Conservation (phyloP, 1,140 invertebrate genomes). For the Pseudobourletiella spinata region DNA sequence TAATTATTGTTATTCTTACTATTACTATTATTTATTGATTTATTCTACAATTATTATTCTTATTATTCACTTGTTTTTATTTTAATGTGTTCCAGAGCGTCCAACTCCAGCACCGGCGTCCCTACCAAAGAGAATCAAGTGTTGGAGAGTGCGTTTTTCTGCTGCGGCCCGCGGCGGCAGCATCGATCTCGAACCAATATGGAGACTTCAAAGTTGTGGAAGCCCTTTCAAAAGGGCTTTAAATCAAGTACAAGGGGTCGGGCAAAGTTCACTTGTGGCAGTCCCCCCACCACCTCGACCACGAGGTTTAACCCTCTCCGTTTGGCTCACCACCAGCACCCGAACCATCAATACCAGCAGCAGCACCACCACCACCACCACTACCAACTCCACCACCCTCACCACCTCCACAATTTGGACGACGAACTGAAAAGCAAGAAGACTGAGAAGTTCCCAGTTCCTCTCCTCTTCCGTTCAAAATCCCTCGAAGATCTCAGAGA, state of each 20-base stretch:
- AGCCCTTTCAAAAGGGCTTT: not conserved
- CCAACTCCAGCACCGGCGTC: not conserved
- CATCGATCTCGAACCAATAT: no score
- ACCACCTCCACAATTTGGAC: not conserved
- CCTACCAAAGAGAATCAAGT: slow-evolving; percentile 4
- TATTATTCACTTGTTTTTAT: no score
- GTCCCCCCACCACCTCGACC: no score
- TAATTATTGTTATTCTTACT: no score
- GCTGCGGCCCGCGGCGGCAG: not conserved
- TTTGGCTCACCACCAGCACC: no score
- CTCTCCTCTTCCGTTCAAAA: slow-evolving; percentile 5
- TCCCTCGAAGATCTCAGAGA: slow-evolving; percentile 1
- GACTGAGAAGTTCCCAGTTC: slow-evolving; percentile 11
- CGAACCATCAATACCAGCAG: no score
- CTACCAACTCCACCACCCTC: no score
- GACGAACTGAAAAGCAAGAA: slow-evolving; percentile 2
- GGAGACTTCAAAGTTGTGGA: no score
- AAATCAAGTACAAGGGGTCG: slow-evolving; percentile 3
- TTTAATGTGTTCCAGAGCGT: no score
- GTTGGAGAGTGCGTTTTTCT: not conserved
- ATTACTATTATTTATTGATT: no score
- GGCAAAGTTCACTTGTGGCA: not conserved
- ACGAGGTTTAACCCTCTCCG: not conserved
- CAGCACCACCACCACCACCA: no score
- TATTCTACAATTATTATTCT: no score